These are phyloP conservation scores for Trichonephila inaurata DNA, from an alignment of 1,140 invertebrate species.

Conservation along the genomic window DNA sequence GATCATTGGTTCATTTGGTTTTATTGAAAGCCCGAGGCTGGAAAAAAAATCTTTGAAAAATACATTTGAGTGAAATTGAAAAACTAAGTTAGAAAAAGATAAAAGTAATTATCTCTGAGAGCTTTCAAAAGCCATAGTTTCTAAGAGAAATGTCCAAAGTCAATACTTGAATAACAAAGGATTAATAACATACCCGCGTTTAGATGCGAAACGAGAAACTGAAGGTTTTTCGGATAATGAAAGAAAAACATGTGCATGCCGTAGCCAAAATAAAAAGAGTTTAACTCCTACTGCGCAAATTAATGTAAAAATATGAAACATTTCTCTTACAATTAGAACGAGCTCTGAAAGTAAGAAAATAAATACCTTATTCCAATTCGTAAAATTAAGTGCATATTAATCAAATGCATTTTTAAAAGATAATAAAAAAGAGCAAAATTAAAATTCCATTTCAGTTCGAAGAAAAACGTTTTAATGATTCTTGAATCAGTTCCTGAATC, in stretches of 20 bases:
- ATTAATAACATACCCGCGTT: background rate
- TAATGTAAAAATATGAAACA: too few species aligned
- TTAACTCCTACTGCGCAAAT: too few species aligned
- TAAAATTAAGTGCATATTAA: too few species aligned
- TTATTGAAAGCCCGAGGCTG: background rate
- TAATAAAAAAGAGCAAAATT: too few species aligned
- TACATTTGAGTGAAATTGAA: background rate
- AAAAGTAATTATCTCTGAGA: background rate
- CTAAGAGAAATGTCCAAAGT: background rate
- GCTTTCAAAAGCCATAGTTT: background rate
- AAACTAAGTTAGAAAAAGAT: background rate
- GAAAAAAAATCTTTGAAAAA: background rate
- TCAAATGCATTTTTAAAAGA: too few species aligned
- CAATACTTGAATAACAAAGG: conserved; percentile 6
- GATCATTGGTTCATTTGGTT: background rate
- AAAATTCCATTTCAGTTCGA: too few species aligned
- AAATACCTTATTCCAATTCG: too few species aligned
- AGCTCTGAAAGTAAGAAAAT: too few species aligned
- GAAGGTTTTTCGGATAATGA: background rate
- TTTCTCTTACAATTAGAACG: too few species aligned
- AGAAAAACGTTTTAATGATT: too few species aligned
- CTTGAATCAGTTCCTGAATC: too few species aligned
- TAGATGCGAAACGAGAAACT: background rate
- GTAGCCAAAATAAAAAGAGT: too few species aligned
- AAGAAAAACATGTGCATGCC: background rate